Evolutionary conservation across 2,888 invertebrate genomes (phyloP), one percentile per base, ranked within the genome.

Genomic region (Cosmia trapezina): DNA sequence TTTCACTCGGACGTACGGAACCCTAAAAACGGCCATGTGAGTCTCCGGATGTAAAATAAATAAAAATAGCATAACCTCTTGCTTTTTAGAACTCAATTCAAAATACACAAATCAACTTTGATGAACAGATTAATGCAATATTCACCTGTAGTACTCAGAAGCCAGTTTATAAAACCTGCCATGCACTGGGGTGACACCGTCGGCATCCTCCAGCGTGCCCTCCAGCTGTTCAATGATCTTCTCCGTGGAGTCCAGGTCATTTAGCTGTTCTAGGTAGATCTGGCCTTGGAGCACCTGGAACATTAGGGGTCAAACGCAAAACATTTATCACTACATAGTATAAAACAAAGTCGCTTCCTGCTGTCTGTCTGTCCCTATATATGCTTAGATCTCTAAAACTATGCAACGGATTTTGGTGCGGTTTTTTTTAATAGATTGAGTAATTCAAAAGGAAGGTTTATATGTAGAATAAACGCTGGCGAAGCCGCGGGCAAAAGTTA

Each of bases 101-200:
- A 51, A 51, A n/a, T 51, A 51, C 9, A 51, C n/a, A 9, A n/a
- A 51, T 51, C 9, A 11, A n/a, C 9, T n/a, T 49, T 51, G n/a
- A 51, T 49, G 0, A n/a, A 51, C 9, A n/a, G n/a, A 19, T 19
- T n/a, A 51, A 51, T n/a, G 51, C 51, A 51, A 5, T 51, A 51
- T 51, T 51, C 51, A 97, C 93, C 98, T 97, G 92, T 99, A 99
- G 89, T 99, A 98, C 86, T 99, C 98, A 4, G 99, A 98, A 7
- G 99, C 99, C 4, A 99, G 96, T 84, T 99, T 97, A 90, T 99
- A 99, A 93, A 98, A 99, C 89, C 98, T 97, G 43, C 99, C 99
- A 90, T 99, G 99, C 0, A 99, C 99, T 0, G 98, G 97, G 0
- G 99, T 99, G 5, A 99, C 98, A 43, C 99, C 99, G 90, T 99